phyloP scores from a whole-genome alignment of 2,113 vertebrate genomes.

The Corvus cornix region DNA sequence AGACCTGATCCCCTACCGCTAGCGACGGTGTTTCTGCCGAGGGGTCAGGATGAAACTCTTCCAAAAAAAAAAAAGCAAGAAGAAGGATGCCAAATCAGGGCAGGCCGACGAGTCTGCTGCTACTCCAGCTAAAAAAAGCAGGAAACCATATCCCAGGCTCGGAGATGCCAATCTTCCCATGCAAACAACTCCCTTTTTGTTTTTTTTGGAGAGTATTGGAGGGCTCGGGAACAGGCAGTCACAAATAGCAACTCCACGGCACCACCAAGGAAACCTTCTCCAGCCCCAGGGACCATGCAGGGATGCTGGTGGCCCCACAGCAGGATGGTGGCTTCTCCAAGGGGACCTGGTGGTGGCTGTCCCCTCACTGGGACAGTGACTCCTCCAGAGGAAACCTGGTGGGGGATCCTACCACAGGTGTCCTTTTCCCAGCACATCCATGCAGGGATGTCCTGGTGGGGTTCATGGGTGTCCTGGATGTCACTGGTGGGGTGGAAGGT shows the following conservation, averaged over 20 bases:
- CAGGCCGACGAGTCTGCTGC: slow-evolving; percentile 39
- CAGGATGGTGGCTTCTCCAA: background rate
- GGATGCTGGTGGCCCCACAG: background rate
- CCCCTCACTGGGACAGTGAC: background rate
- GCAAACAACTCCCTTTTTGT: slow-evolving; percentile 67
- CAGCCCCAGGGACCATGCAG: background rate
- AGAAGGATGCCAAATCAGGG: slow-evolving; percentile 56
- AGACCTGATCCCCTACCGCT: background rate
- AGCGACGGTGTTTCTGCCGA: background rate
- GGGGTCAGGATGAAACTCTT: slow-evolving; percentile 48
- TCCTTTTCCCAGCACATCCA: background rate
- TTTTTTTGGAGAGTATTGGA: slow-evolving; percentile 54
- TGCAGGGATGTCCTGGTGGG: background rate
- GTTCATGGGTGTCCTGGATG: background rate
- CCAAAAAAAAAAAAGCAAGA: background rate
- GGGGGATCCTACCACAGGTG: background rate
- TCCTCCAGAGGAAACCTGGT: background rate
- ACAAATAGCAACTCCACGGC: slow-evolving; percentile 35
- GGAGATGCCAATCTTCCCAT: slow-evolving; percentile 67
- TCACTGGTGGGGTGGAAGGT: background rate
- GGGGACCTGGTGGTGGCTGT: background rate
- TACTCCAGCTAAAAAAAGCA: slow-evolving; percentile 62
- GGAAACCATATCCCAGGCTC: slow-evolving; percentile 60
- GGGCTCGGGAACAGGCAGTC: slow-evolving; percentile 6
- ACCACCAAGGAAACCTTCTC: background rate